Evolutionary conservation across 2,888 invertebrate genomes (phyloP), one percentile per base, ranked within the genome.

Genomic region (Colletes collaris): DNA sequence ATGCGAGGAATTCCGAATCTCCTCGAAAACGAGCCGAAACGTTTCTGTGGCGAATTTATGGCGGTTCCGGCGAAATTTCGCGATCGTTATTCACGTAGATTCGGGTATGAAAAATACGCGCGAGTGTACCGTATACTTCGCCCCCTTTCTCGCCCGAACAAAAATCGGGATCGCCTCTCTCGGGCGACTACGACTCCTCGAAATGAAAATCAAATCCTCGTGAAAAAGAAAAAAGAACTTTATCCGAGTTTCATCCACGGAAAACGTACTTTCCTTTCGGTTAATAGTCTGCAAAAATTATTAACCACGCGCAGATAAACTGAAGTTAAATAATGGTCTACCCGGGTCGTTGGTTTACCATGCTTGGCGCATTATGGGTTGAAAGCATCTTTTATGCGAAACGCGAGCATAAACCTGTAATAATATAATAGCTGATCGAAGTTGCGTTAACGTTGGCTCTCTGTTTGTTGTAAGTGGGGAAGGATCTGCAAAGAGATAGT

Each of bases 161-260:
- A 40, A 56, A 66, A 63, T 37, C 5, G 40, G 40, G 56, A 19
- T 50, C 46, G 44, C 37, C 37, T 11, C 27, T 27, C 27, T 27
- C 27, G 16, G 49, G 53, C 50, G 64, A 58, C 13, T 13, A 37
- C 10, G 53, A 35, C 44, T 49, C 7, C 11, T 52, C 40, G 70
- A 80, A 81, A 81, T 81, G 69, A 81, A 80, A 81, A 80, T 80
- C 66, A 70, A 79, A 79, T 76, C 60, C 55, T 27, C 59, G 40
- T 53, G 66, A 63, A 74, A 73, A 73, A 53, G 35, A 55, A 70
- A 78, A 66, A 70, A 59, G 2, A 2, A 40, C 59, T 79, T 72
- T 37, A 5, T n/a, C 13, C 50, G 3, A 52, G 63, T 10, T 35
- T 37, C 8, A 11, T 35, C 35, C n/a, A 35, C 6, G 11, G 63